phyloP scores from a whole-genome alignment of 2,888 invertebrate genomes.

The Dromius quadrimaculatus region DNA sequence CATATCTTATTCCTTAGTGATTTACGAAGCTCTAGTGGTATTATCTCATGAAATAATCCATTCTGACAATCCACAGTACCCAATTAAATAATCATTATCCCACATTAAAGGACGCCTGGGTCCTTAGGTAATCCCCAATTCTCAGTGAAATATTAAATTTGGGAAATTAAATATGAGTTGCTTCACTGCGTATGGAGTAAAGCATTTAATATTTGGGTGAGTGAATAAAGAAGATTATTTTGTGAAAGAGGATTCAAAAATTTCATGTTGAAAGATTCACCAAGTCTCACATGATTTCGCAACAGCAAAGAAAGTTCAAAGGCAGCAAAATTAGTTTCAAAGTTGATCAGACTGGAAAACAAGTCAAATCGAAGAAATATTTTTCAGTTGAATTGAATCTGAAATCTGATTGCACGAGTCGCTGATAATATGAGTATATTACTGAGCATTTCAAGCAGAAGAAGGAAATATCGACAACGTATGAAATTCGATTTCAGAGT shows the following conservation, averaged over 20 bases:
- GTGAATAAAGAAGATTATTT: constrained; percentile 24
- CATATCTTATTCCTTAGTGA: constrained; percentile 4
- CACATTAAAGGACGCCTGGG: constrained; percentile 12
- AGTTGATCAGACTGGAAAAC: constrained; percentile 24
- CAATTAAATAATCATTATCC: constrained; percentile 28
- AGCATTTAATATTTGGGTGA: constrained; percentile 20
- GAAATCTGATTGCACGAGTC: neutral
- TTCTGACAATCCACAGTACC: constrained; percentile 17
- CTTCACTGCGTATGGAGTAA: constrained; percentile 20
- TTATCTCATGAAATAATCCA: too few species aligned
- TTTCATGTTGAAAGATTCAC: constrained; percentile 1
- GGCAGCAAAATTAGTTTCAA: constrained; percentile 22
- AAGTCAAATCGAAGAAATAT: constrained; percentile 26
- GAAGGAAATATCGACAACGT: too few species aligned
- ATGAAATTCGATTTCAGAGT: too few species aligned
- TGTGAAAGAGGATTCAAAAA: constrained; percentile 21
- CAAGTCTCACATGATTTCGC: constrained; percentile 18
- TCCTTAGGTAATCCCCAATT: neutral
- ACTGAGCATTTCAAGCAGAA: too few species aligned
- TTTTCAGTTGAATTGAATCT: constrained; percentile 23
- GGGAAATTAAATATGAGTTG: constrained; percentile 26
- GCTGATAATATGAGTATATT: constrained; percentile 12
- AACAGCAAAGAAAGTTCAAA: constrained; percentile 15
- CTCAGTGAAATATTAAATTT: constrained; percentile 21
- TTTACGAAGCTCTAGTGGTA: neutral